Base-by-base conservation (phyloP, 2,888 invertebrate genomes). In the Dusona sp. region DNA sequence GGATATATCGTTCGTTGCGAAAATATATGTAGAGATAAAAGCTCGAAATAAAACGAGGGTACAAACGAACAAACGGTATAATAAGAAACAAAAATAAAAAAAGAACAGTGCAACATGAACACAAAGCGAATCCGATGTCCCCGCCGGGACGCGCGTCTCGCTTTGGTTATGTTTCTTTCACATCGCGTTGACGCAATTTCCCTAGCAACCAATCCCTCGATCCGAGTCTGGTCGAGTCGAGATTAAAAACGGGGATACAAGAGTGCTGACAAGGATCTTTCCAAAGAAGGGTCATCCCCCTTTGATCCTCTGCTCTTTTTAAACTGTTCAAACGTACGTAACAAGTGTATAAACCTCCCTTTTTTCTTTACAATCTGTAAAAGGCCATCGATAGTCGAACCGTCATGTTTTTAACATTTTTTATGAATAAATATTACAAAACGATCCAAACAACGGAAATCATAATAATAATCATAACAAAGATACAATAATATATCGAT, bases 121-220 rank as follows among this genome's bases (percentile, higher is more conserved):
- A 84, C 79, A 79, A 82, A 82, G 57, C 64, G 29, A 22, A 48
- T 36, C 36, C 84, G 48, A 61, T 65, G 74, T 57, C 73, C 38
- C 80, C 80, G 78, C 83, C 85, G 83, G 85, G 73, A 84, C 83
- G 87, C 85, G 80, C 61, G 61, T 61, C 61, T 77, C 81, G 61
- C 83, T 85, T 77, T 87, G 88, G 88, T 88, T 88, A 88, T 88
- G 83, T 83, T 88, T 77, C 68, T 54, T 36, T 61, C 73, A 61
- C 57, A 61, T 61, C 61, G 29, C 29, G 77, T 74, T 83, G 80
- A 84, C 83, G 81, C 83, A 86, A 83, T 70, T 87, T 87, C 68
- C 85, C 64, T 84, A 87, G 88, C 83, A 87, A 87, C 83, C 81
- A 86, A 80, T 87, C 61, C 29, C 29, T 45, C 38, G n/a, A 65